Base-by-base conservation (phyloP, 2,888 invertebrate genomes). In the Amphipoea oculea region DNA sequence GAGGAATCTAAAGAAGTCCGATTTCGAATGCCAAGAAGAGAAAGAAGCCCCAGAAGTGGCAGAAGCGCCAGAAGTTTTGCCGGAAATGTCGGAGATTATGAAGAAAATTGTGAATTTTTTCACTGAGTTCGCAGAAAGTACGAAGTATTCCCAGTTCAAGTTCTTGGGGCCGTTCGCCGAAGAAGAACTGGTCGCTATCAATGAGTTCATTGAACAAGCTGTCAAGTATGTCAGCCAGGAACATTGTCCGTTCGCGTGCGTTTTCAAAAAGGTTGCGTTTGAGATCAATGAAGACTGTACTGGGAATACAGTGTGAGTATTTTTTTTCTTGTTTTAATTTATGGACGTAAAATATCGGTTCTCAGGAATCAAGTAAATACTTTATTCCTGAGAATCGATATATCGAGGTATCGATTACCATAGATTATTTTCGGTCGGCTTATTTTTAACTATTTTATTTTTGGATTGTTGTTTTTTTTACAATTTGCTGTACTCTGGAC, bases 221-320 rank as follows among this genome's bases (percentile, higher is more conserved):
- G 74, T 89, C 69, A 70, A 86, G 45, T 90, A 83, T 45, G 80
- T 82, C 42, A 82, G 84, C 11, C 60, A 78, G 17, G 79, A 84
- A 4, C 82, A 85, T 9, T 86, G 82, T 0, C 23, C 89, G 0
- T 72, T 83, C 4, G 71, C 80, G 5, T 12, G 14, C 12, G 65
- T 89, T 0, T 91, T 93, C 73, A 85, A 88, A 3, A 86, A 86
- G 17, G 82, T 82, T 0, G 70, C 75, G 0, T 90, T 91, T 12
- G 86, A 90, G 14, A 82, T 94, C 5, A 86, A 83, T 1, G 87
- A 90, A 29, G 92, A 94, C 62, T 77, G 83, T 17, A 94, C 94
- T 63, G 93, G 93, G 4, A 91, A 91, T 65, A 85, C 88, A 77
- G 86, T 93, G 95, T 95, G 71, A 94, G 94, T 93, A 86, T 66